Evolutionary conservation across 2,888 invertebrate species (phyloP).

Genomic region (Drosophila pseudotakahashii): DNA sequence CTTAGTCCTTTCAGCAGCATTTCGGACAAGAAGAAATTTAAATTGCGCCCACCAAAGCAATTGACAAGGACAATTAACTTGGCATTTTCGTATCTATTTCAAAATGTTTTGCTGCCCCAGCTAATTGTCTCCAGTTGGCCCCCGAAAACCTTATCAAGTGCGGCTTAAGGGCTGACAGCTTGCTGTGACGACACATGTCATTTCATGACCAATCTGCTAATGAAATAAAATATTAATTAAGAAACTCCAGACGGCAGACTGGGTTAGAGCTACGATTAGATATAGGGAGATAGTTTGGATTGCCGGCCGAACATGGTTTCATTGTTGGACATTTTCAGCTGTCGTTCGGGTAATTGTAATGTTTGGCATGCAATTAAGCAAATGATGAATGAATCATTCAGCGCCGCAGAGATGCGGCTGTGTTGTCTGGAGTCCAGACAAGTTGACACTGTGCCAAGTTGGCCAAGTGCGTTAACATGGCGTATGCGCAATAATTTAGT

Average conservation of each 20-base stretch:
- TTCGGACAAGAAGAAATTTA: not conserved
- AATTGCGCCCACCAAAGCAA: slow-evolving; percentile 1
- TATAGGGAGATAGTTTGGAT: not conserved
- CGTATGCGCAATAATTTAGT: slow-evolving; percentile 64
- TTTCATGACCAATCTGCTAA: slow-evolving; percentile 51
- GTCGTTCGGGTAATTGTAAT: slow-evolving; percentile 37
- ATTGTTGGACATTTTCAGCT: slow-evolving; percentile 38
- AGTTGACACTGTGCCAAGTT: slow-evolving; percentile 34
- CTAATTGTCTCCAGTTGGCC: slow-evolving; percentile 12
- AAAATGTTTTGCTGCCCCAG: slow-evolving; percentile 3
- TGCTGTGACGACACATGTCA: slow-evolving; percentile 22
- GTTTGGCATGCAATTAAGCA: slow-evolving; percentile 64
- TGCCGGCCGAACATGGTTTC: not conserved
- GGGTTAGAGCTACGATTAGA: not conserved
- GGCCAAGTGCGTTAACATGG: slow-evolving; percentile 41
- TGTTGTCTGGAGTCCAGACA: slow-evolving; percentile 27
- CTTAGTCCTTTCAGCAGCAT: not conserved
- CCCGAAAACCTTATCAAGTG: slow-evolving; percentile 10
- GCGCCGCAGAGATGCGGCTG: not conserved
- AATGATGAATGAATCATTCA: slow-evolving; percentile 72
- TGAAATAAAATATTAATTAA: slow-evolving; percentile 73
- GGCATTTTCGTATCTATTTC: slow-evolving; percentile 2
- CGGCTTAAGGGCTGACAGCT: slow-evolving; percentile 25
- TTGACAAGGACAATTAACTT: slow-evolving; percentile 24
- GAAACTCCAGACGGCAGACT: slow-evolving; percentile 26